Conservation (phyloP, 2,113 vertebrate genomes). For the Bubo blakistoni region DNA sequence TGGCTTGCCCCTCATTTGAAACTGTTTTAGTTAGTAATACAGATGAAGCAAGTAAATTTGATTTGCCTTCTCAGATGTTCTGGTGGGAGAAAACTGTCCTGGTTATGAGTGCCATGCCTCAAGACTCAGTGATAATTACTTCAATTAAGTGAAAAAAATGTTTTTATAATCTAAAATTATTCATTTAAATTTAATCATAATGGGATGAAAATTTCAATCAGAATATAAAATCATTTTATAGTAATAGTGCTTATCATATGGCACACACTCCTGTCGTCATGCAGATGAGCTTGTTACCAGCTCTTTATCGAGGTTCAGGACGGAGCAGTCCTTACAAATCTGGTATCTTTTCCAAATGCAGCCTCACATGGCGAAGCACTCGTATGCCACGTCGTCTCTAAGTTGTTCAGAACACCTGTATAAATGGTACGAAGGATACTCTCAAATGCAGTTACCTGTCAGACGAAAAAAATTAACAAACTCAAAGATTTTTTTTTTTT, state of each 20-base stretch:
- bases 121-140: neutral
- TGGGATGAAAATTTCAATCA: neutral
- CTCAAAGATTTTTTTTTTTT: neutral
- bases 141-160: neutral
- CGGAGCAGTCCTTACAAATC: neutral
- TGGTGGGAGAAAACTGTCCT: constrained; percentile 6
- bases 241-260: neutral
- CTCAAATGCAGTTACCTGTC: neutral
- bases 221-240: neutral
- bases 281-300: neutral
- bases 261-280: rapidly evolving
- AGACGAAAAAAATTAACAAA: neutral
- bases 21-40: constrained; percentile 42
- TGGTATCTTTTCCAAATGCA: neutral
- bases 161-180: neutral
- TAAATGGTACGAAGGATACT: neutral
- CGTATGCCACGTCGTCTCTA: neutral
- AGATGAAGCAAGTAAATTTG: constrained; percentile 6
- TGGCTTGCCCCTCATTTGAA: constrained; percentile 28
- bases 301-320: neutral
- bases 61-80: constrained; percentile 30
- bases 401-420: neutral
- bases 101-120: neutral
- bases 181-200: neutral
- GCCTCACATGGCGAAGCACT: neutral